Percentiles rank a stretch among this genome's conserved stretches.
These are phyloP conservation scores for Electrophaes corylata DNA, from an alignment of 2,888 invertebrate species.

Conservation along the genomic window DNA sequence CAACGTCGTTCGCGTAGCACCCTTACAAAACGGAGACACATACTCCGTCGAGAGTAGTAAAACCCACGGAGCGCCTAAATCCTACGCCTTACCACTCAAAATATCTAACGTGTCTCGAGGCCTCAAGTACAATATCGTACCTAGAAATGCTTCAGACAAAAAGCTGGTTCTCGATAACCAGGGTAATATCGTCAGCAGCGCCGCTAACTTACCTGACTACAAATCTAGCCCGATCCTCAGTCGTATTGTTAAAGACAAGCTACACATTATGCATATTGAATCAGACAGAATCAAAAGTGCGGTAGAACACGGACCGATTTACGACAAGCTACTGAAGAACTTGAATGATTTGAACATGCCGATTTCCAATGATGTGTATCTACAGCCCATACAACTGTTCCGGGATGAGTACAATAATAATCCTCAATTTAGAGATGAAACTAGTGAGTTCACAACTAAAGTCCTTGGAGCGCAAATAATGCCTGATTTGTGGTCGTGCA, in stretches of 20 bases:
- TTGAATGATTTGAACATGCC: constrained; percentile 81
- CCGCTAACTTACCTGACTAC: constrained; percentile 77
- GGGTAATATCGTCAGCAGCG: constrained; percentile 79
- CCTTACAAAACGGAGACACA: constrained; percentile 76
- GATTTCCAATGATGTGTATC: constrained; percentile 78
- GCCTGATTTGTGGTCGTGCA: constrained; percentile 71
- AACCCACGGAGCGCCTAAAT: constrained; percentile 69
- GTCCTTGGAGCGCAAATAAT: constrained; percentile 74
- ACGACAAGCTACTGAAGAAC: constrained; percentile 83
- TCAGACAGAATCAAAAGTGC: constrained; percentile 84
- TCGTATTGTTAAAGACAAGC: constrained; percentile 76
- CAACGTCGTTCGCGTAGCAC: constrained; percentile 86
- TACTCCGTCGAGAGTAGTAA: constrained; percentile 75
- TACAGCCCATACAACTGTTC: constrained; percentile 83
- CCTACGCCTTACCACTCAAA: constrained; percentile 77
- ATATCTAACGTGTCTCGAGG: constrained; percentile 77
- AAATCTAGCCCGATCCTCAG: constrained; percentile 79
- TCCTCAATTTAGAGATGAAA: constrained; percentile 82
- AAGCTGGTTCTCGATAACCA: constrained; percentile 76
- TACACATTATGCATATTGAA: constrained; percentile 81
- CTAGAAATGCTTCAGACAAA: constrained; percentile 79
- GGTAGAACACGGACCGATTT: constrained; percentile 84
- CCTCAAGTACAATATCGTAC: constrained; percentile 78
- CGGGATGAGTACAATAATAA: constrained; percentile 82
- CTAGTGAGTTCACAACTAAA: constrained; percentile 78